Percentiles rank a stretch among this genome's conserved stretches.
Evolutionary conservation across 2,113 vertebrate species (phyloP).

Genomic region (Athene cunicularia): DNA sequence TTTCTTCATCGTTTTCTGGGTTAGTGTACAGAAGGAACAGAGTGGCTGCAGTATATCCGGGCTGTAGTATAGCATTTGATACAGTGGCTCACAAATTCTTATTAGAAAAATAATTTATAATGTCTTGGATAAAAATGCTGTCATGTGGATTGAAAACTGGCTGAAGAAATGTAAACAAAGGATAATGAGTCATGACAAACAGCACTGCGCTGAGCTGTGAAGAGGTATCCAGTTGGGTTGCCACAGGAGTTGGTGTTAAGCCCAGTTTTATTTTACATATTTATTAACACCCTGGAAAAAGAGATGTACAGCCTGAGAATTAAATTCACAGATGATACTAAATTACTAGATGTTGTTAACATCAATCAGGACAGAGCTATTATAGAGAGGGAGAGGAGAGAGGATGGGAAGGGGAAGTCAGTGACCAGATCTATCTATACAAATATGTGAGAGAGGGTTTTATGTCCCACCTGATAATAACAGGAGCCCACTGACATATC

Average conservation of each 20-base stretch:
- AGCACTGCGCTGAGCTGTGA: neutral
- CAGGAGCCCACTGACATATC: neutral
- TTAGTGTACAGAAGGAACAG: neutral
- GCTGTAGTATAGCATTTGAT: neutral
- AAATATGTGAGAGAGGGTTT: neutral
- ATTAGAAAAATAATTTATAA: conserved; percentile 38
- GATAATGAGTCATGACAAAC: conserved; percentile 36
- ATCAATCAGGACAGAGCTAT: neutral
- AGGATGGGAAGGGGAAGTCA: neutral
- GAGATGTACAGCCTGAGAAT: neutral
- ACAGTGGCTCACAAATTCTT: conserved; percentile 12
- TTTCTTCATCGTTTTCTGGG: neutral
- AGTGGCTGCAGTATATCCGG: neutral
- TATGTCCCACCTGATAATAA: neutral
- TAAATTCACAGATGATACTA: neutral
- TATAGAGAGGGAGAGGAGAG: neutral
- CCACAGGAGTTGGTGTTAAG: neutral
- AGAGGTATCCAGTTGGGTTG: conserved; percentile 2
- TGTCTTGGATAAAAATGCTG: neutral
- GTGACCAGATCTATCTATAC: neutral
- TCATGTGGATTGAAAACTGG: neutral
- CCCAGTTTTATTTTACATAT: conserved; percentile 24
- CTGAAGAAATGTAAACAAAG: conserved; percentile 8
- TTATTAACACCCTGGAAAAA: conserved; percentile 42
- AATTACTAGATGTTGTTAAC: neutral